Evolutionary conservation across 2,797 vertebrate species (phyloP), one percentile per base, ranked within the genome.

Genomic region (Echiichthys vipera): DNA sequence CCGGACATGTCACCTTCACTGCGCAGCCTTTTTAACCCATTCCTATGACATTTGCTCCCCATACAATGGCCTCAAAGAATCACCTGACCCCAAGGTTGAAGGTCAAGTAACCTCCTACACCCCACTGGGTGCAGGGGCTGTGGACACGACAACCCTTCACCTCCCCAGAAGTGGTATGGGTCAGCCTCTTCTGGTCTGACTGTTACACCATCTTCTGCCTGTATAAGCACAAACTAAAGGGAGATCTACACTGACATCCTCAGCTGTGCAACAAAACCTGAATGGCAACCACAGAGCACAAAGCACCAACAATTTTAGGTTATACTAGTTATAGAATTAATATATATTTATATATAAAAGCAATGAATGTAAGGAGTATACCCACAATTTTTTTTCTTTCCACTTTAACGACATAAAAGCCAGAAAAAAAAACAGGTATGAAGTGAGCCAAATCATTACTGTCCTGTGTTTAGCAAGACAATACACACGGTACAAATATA

Each of bases 51-150:
- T 84, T 88, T 89, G 84, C 88, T 87, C 75, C 58, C 51, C 8
- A 68, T 50, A 86, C 86, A 90, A 92, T 81, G 66, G 80, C 78
- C 84, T 89, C 80, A 92, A 92, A 92, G 89, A 90, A 80, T 91
- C 92, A 91, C 81, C 92, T 93, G 92, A 95, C 93, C 93, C 74
- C 8, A 3, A 74, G 93, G 91, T 90, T 86, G 78, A 90, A 91
- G 92, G 92, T 92, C 89, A 94, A 89, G 89, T 89, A 81, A 91
- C 92, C 87, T 74, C 86, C 84, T 78, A 79, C 88, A 91, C 88
- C 81, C 85, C 74, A 74, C 72, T 32, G 74, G 80, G 82, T 67
- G 81, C 54, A 49, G 71, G 50, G 88, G 85, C 80, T n/a, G 57
- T 51, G 69, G 85, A 87, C 87, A 90, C 81, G 87, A 90, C 81